phyloP scores from a whole-genome alignment of 2,113 vertebrate genomes.

The Panthera tigris region DNA sequence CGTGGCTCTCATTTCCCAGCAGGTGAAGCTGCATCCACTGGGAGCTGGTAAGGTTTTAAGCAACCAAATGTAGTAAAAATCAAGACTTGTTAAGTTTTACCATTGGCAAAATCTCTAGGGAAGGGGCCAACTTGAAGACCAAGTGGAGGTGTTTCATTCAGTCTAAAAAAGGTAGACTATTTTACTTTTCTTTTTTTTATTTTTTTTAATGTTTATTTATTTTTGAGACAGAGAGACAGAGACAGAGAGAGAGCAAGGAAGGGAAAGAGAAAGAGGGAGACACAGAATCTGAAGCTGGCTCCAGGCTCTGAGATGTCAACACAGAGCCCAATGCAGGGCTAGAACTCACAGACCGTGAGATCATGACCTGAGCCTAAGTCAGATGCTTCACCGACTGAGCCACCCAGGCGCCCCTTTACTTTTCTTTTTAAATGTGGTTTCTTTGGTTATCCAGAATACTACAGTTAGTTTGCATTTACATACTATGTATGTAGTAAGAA shows the following conservation, averaged over 20 bases:
- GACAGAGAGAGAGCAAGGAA: too few species aligned
- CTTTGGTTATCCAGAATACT: not conserved
- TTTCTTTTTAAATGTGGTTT: not conserved
- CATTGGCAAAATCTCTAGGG: not conserved
- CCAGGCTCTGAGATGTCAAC: too few species aligned
- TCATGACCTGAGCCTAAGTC: too few species aligned
- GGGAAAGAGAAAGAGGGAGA: too few species aligned
- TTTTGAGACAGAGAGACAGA: too few species aligned
- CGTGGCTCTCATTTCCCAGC: not conserved
- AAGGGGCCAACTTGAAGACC: not conserved
- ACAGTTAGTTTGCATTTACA: not conserved
- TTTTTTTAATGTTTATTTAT: too few species aligned
- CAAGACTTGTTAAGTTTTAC: not conserved
- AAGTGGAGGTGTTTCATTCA: not conserved
- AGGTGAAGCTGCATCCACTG: not conserved
- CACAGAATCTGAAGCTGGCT: too few species aligned
- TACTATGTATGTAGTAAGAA: rapidly evolving
- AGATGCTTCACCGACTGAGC: too few species aligned
- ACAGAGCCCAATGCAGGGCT: too few species aligned
- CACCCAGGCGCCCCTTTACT: not conserved
- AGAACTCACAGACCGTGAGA: too few species aligned
- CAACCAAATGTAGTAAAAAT: not conserved
- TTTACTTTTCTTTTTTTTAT: not conserved
- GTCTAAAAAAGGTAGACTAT: not conserved
- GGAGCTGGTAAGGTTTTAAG: not conserved